Evolutionary conservation across 2,113 vertebrate species (phyloP), one percentile per base, ranked within the genome.

Genomic region (Hippocampus comes): DNA sequence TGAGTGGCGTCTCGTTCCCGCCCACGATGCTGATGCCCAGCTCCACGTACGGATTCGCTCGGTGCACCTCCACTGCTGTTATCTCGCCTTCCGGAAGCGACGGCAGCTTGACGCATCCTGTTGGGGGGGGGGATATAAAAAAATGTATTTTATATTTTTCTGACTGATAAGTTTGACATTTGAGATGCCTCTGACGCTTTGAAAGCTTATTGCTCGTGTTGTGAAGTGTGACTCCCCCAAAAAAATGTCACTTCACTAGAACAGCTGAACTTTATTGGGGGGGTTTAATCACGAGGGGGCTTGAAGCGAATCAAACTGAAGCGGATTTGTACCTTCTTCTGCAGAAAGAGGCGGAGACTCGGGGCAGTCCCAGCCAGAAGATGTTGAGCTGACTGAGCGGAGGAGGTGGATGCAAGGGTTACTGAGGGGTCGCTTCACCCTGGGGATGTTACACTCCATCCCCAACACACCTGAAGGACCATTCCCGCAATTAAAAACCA

Each of bases 1-100:
- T 98, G 89, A 99, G 92, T 48, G 97, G 97, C 0, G 97, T 99
- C 90, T 99, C 97, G 49, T 97, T 99, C 77, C 97, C 97, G 53
- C 97, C 97, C 17, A 99, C 97, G 56, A 99, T 93, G 86, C 97
- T 99, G 87, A 99, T 96, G 84, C 97, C 97, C 78, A 99, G 90
- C 89, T 98, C 97, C 7, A 96, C 94, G 14, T 96, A 99, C 21
- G 97, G 97, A 88, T 97, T 97, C 66, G 95, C 94, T 11, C 97
- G 95, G 87, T 96, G 95, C 69, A 99, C 94, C 89, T 99, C 97
- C 78, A 99, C 96, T 76, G 94, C 94, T 51, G 97, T 98, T 82
- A 99, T 95, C 90, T 99, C 96, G 78, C 97, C 97, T 91, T 99
- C 97, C 38, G 97, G 96, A 84, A 99, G 93, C 75, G 94, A 94